Conservation (phyloP, 1,140 invertebrate species). For the Leptinotarsa undecemlineata region DNA sequence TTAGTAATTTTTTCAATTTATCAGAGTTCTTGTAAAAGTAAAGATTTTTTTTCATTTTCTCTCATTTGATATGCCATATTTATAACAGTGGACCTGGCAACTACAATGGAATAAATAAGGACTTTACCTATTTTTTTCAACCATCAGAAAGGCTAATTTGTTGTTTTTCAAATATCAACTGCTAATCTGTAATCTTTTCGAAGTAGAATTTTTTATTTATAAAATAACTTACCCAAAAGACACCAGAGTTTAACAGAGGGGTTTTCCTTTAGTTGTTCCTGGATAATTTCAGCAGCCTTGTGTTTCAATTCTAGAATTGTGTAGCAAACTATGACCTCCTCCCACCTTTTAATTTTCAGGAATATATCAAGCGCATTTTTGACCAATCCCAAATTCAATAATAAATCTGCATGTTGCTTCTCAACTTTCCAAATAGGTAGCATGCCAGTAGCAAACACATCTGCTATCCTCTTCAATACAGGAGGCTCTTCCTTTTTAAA, state of each 20-base stretch:
- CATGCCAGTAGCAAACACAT: conserved; percentile 68
- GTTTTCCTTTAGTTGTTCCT: conserved; percentile 76
- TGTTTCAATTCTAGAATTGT: conserved; percentile 79
- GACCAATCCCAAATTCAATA: conserved; percentile 78
- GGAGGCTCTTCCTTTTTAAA: conserved; percentile 56
- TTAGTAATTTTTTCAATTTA: too few species aligned
- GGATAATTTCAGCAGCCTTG: conserved; percentile 89
- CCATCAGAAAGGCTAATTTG: not conserved
- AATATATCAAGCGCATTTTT: conserved; percentile 88
- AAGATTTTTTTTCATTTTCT: too few species aligned
- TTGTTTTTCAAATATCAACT: not conserved
- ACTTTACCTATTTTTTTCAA: too few species aligned
- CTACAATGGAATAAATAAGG: too few species aligned
- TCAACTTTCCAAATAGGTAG: conserved; percentile 76
- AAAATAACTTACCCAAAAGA: conserved; percentile 66
- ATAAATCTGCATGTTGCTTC: conserved; percentile 75
- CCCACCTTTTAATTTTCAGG: conserved; percentile 82
- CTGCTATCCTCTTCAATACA: conserved; percentile 57
- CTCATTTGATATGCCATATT: too few species aligned
- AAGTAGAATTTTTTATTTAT: too few species aligned
- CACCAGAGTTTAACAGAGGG: conserved; percentile 88
- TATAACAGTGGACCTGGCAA: too few species aligned
- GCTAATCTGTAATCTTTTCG: too few species aligned
- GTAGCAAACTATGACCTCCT: conserved; percentile 91
- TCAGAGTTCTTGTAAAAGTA: too few species aligned